Evolutionary conservation across 2,797 vertebrate species (phyloP), one percentile per base, ranked within the genome.

Genomic region (Malurus leucopterus): DNA sequence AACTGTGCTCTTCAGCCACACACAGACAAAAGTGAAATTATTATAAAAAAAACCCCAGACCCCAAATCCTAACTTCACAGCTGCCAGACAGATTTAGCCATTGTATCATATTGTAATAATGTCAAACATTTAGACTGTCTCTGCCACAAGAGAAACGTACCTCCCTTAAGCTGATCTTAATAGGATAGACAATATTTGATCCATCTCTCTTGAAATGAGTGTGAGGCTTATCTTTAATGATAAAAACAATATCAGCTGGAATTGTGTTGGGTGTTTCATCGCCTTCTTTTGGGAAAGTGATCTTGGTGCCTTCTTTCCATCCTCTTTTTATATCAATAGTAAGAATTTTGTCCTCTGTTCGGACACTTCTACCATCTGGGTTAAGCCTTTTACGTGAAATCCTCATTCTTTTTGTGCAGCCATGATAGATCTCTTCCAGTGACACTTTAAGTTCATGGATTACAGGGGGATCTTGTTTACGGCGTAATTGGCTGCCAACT

Each of bases 271-370:
- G 97, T 11, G 98, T 98, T 97, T 99, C 99, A 90, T 99, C 99
- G 1, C 99, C 99, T 96, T 99, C 99, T 67, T 98, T 98, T 0
- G 99, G 99, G 95, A 99, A 99, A 32, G 99, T 99, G 96, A 99
- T 99, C 98, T 99, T 99, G 94, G 99, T 99, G 75, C 99, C 99
- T 94, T 99, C 99, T 89, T 99, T 99, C 99, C 99, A 99, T 7
- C 99, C 99, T 64, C 98, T 98, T 95, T 99, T 99, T 93, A 99
- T 99, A 96, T 99, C 99, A 41, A 99, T 99, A 22, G 98, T 98
- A 63, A 99, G 98, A 82, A 99, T 99, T 97, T 99, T 99, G 95
- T 99, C 99, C 97, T 99, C 99, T 9, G 96, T 97, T 95, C 99
- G 97, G 92, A 98, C 98, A 93, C 98, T 99, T 96, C 99, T 97